A percentile compares a stretch with the other conserved stretches of the same genome.
phyloP scores from a whole-genome alignment of 2,888 invertebrate genomes.

The Cyrtodaria siliqua region DNA sequence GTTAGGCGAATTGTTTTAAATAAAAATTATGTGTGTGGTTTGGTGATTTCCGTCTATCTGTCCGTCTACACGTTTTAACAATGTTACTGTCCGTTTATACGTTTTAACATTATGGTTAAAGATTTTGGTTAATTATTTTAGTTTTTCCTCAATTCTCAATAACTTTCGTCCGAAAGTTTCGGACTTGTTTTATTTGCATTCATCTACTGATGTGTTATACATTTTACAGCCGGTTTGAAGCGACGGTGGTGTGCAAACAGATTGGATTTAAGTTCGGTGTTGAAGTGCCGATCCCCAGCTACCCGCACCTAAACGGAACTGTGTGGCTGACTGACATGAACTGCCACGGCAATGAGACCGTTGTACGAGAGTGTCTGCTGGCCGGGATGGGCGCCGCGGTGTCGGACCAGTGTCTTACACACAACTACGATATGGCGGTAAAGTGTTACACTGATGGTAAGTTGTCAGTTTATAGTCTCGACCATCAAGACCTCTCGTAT shows the following conservation, averaged over 20 bases:
- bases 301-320: slow-evolving; percentile 60
- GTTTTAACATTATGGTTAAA: too few species aligned
- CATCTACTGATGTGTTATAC: too few species aligned
- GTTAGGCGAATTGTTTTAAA: too few species aligned
- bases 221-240: slow-evolving; percentile 62
- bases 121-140: too few species aligned
- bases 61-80: too few species aligned
- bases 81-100: too few species aligned
- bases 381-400: slow-evolving; percentile 62
- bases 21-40: too few species aligned
- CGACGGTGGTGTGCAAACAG: slow-evolving; percentile 75
- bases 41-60: too few species aligned
- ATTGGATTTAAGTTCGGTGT: slow-evolving; percentile 73
- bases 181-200: too few species aligned
- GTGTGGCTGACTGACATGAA: slow-evolving; percentile 81
- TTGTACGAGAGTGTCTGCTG: slow-evolving; percentile 66
- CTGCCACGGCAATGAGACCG: slow-evolving; percentile 86
- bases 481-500: too few species aligned
- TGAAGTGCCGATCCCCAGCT: slow-evolving; percentile 39
- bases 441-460: slow-evolving; percentile 73
- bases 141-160: too few species aligned
- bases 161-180: too few species aligned
- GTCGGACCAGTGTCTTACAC: slow-evolving; percentile 46
- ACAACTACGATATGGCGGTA: slow-evolving; percentile 67
- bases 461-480: slow-evolving; percentile 6